Evolutionary conservation across 2,113 vertebrate genomes (phyloP).

Genomic region (Willisornis vidua): DNA sequence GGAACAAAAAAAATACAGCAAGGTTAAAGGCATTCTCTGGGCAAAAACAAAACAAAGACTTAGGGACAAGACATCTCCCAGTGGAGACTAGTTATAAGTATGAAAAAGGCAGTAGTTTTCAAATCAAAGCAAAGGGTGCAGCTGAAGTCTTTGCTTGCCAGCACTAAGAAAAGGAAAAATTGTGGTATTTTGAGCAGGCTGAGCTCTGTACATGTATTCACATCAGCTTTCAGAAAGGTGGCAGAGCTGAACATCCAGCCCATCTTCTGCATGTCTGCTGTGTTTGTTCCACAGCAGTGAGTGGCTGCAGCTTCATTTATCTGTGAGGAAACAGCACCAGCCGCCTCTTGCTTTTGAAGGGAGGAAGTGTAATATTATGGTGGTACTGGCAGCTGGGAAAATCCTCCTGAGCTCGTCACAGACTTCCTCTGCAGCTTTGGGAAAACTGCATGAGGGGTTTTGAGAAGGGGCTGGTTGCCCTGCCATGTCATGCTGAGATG

Average conservation of each 20-base stretch:
- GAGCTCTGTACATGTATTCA: neutral
- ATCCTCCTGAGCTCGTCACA: neutral
- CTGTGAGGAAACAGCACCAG: neutral
- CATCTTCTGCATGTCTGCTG: accelerated
- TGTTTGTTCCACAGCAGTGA: accelerated
- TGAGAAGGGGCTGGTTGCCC: neutral
- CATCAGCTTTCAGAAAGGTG: neutral
- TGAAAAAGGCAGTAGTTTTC: neutral
- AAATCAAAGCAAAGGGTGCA: neutral
- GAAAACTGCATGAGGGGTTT: neutral
- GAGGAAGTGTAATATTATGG: conserved; percentile 20
- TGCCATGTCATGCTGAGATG: accelerated
- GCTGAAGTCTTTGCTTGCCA: neutral
- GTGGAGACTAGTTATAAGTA: neutral
- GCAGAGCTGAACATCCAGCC: neutral
- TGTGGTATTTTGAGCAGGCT: neutral
- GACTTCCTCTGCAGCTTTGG: conserved; percentile 19
- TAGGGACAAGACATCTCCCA: neutral
- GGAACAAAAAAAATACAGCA: neutral
- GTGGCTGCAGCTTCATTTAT: accelerated
- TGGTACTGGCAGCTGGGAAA: neutral
- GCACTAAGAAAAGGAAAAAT: neutral
- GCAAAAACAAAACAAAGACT: neutral
- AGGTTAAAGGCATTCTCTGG: neutral
- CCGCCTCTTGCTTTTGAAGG: conserved; percentile 11